Percentiles rank a stretch among this genome's conserved stretches.
Conservation (phyloP, 1,140 invertebrate genomes). For the Mactra quadrangularis region DNA sequence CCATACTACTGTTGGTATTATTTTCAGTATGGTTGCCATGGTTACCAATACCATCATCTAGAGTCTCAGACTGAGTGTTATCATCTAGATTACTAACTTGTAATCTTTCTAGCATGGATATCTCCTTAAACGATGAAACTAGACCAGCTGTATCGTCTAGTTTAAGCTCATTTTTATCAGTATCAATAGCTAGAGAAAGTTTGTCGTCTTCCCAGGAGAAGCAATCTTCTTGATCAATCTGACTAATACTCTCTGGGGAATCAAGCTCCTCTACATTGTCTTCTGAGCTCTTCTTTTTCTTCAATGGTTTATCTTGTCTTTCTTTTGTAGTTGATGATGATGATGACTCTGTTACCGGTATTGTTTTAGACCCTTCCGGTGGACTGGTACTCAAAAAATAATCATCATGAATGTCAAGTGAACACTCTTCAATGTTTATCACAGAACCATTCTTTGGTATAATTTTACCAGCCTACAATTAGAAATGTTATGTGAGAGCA, state of each 20-base stretch:
- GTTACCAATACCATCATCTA: not conserved
- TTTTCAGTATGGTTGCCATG: too few species aligned
- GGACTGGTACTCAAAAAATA: conserved; percentile 42
- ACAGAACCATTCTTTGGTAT: conserved; percentile 67
- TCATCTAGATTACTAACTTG: not conserved
- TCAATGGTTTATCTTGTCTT: not conserved
- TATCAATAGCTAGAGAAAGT: conserved; percentile 75
- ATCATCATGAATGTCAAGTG: conserved; percentile 52
- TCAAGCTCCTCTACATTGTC: conserved; percentile 79
- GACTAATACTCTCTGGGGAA: conserved; percentile 79
- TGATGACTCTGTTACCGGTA: not conserved
- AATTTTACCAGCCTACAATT: conserved; percentile 51
- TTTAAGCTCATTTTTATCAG: conserved; percentile 60
- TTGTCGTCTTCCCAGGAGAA: conserved; percentile 82
- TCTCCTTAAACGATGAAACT: conserved; percentile 52
- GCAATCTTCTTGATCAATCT: conserved; percentile 81
- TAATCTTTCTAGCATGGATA: conserved; percentile 20
- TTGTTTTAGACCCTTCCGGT: not conserved
- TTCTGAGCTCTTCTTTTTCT: not conserved
- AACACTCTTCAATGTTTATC: conserved; percentile 69
- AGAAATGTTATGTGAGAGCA: too few species aligned
- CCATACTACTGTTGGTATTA: not conserved
- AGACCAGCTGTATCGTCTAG: conserved; percentile 46
- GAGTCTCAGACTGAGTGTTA: not conserved
- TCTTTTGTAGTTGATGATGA: not conserved